Evolutionary conservation across 37 sponge, comb jelly and placozoan genomes (phyloP), one percentile per base, ranked within the genome.

Genomic region (Hexactinellida sp.): DNA sequence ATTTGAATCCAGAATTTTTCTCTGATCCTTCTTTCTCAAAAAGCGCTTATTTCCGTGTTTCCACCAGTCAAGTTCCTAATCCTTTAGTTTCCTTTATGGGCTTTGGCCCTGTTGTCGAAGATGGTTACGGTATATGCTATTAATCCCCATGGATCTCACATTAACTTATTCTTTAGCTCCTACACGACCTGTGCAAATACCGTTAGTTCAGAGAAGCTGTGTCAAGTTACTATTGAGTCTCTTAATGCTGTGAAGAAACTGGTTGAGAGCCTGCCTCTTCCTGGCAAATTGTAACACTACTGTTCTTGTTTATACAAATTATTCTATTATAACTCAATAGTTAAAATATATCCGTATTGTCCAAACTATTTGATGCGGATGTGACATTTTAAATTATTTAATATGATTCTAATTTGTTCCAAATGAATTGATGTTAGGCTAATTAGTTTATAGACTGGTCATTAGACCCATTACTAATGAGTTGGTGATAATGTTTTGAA

Each of bases 41-140:
- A 1, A 63, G 76, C 13, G 13, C 76, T 25, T 32, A 10, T 7
- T 63, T 32, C 76, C 76, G 76, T n/a, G 5, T 63, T 7, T 63
- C 76, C 3, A 63, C 76, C 28, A 63, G 76, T 63, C 76, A 63
- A 28, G 13, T 63, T n/a, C 76, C 76, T 63, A 63, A 63, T 23
- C 76, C 76, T 23, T n/a, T 63, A 7, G 30, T 63, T 3, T 32
- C 32, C 34, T 63, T 32, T 23, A 63, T 63, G 21, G 76, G 76
- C 19, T 63, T 63, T 63, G 76, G 76, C 13, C 76, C 76, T 63
- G 76, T 63, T 10, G 76, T 63, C 5, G 76, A 63, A n/a, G 76
- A 63, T 63, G 76, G 76, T 21, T 63, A 63, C 13, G 76, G 76
- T 3, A 28, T 63, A 21, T 10, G 76, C 3, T 63, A 63, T n/a